Percentiles rank a stretch among this genome's conserved stretches.
These are phyloP conservation scores for Cephus pygmeus DNA, from an alignment of 2,888 invertebrate genomes.

Conservation along the genomic window DNA sequence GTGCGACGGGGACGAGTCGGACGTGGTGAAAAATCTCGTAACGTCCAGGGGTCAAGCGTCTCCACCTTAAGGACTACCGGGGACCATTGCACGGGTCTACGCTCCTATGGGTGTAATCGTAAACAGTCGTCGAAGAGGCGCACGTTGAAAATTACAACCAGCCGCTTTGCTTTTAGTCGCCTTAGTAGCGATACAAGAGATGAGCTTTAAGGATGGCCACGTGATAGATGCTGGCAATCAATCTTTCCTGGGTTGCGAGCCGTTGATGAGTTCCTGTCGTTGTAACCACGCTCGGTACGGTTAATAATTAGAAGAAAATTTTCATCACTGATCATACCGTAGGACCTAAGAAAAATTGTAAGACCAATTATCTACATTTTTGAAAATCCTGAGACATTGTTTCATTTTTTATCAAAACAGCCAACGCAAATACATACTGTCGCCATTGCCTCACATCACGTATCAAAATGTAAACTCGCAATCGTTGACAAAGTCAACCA, in stretches of 20 bases:
- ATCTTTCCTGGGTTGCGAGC: background rate
- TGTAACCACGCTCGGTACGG: background rate
- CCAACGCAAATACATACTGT: background rate
- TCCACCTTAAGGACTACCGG: constrained; percentile 40
- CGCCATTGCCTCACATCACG: background rate
- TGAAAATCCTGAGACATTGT: background rate
- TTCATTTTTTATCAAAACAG: background rate
- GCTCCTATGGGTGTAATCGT: background rate
- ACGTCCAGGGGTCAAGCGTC: constrained; percentile 43
- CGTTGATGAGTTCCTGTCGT: constrained; percentile 18
- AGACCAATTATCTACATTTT: too few species aligned
- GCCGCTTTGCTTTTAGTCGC: background rate
- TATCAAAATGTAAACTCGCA: background rate
- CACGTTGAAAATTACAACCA: background rate
- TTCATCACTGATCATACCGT: background rate
- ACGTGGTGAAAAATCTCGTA: constrained; percentile 53
- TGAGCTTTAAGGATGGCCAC: background rate
- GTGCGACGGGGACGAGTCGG: constrained; percentile 44
- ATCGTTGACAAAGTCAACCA: background rate
- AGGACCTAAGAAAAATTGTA: background rate
- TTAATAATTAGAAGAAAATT: background rate
- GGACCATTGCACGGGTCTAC: constrained; percentile 15
- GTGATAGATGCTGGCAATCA: background rate
- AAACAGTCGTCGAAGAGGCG: background rate
- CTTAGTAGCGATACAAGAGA: background rate